Base-by-base conservation (phyloP, 2,888 invertebrate genomes). In the Agrotis exclamationis region DNA sequence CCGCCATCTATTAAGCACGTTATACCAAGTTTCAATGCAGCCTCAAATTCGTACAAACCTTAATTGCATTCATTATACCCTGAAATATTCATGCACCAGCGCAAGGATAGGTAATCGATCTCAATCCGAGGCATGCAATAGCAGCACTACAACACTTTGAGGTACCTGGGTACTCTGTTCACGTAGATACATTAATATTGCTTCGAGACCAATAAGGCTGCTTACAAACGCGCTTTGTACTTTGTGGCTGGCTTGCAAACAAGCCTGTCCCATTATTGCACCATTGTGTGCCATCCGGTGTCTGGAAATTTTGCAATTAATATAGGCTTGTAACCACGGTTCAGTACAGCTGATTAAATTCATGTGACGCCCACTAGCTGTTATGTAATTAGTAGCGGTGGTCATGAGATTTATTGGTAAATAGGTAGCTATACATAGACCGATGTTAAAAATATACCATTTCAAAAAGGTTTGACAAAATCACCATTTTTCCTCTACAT, bases 141-240 rank as follows among this genome's bases (percentile, higher is more conserved):
- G 58, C 64, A 58, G 74, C 73, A 57, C 64, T 64, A 20, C 45
- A 57, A 28, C 67, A 76, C 64, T 81, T 71, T 76, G 81, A 68
- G 63, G n/a, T 51, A 68, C 81, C 79, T 76, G 70, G 47, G 58
- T 51, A 59, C 63, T 53, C 22, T 20, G 45, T 78, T 45, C 57
- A 62, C 71, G 59, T 83, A 78, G 73, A 70, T 83, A 78, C 79
- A 89, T 89, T 91, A 92, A 92, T 89, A 88, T 89, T 87, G 87
- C 91, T 90, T 90, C 91, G 91, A 90, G 89, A 89, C 91, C 91
- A 91, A 93, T 92, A 93, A 91, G 88, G 91, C 88, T 90, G 91
- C 90, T 89, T 88, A 89, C 93, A 91, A 89, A 91, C 91, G 91
- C 83, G 90, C 93, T 93, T 92, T 92, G 94, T 92, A 91, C 90